Evolutionary conservation across 2,113 vertebrate genomes (phyloP), one percentile per base, ranked within the genome.

Genomic region (Nycticebus coucang): DNA sequence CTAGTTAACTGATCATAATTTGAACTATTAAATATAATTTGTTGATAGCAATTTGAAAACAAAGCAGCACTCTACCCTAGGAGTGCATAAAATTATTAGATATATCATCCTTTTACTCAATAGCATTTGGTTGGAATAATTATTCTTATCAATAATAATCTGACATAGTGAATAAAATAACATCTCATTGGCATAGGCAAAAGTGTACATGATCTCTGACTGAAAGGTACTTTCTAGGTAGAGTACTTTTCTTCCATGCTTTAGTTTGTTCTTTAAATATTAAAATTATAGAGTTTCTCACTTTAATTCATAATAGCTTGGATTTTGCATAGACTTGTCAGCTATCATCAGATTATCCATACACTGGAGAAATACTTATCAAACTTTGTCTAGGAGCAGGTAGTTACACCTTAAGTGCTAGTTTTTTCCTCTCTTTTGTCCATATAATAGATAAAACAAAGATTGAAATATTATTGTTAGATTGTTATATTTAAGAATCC

Each of bases 11-110:
- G 18, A 35, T 71, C 69, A 53, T 89, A 18, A 72, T 72, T 83
- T 95, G 41, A 71, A 7, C 78, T 89, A 17, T 18, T 85, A 89
- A 62, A 22, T 57, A 69, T n/a, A 88, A 75, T 62, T 94, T 94
- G 7, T 26, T 66, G 72, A 60, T 74, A 17, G 24, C 35, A 80
- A 69, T 85, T 79, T 82, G 22, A 33, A 85, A 88, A 28, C 4
- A 87, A 91, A 55, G 14, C 24, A 83, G 18, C 28, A 78, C 1
- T 55, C 3, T n/a, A 83, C 21, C 33, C 92, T 79, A 84, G 5
- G 7, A 64, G 19, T 83, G 24, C 35, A 64, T 7, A 79, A 10
- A 92, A 53, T 28, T 72, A 4, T 64, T 78, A 64, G 50, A 94
- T 50, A 12, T 2, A 53, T 82, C 41, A 35, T 59, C 21, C 33